A percentile compares a stretch with the other conserved stretches of the same genome.
Conservation (phyloP, 2,797 vertebrate species). For the Phoebastria nigripes region DNA sequence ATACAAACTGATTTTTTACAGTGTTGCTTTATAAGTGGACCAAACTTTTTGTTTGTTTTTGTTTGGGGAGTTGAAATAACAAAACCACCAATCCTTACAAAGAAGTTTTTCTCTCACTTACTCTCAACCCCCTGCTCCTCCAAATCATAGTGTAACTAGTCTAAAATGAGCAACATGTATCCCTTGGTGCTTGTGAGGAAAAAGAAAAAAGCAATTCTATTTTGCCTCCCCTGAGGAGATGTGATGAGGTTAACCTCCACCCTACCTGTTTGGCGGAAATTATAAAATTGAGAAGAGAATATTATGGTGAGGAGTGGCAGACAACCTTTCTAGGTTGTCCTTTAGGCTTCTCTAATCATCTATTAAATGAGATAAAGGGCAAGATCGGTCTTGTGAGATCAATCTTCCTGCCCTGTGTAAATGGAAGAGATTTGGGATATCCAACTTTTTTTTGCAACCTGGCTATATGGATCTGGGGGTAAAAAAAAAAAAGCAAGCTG, state of each 20-base stretch:
- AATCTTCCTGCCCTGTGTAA: neutral
- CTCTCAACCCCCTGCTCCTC: neutral
- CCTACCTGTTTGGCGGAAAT: neutral
- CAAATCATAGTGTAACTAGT: neutral
- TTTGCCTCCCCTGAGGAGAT: neutral
- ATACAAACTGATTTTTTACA: accelerated
- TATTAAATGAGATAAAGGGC: neutral
- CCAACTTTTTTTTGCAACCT: neutral
- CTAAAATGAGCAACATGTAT: neutral
- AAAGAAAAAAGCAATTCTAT: neutral
- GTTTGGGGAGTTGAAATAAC: neutral
- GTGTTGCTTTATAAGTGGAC: neutral
- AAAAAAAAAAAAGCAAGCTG: neutral
- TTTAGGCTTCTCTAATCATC: neutral
- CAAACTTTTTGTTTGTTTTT: neutral
- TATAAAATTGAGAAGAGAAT: neutral
- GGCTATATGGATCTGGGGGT: neutral
- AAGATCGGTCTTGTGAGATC: neutral
- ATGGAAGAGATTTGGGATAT: neutral
- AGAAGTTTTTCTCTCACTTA: neutral
- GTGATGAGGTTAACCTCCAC: neutral
- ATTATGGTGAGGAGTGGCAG: neutral
- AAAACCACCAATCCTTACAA: neutral
- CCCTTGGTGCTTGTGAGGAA: neutral
- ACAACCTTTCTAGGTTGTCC: neutral